A percentile compares a stretch with the other conserved stretches of the same genome.
These are phyloP conservation scores for Heterocephalus glaber DNA, from an alignment of 2,113 vertebrate genomes.

Conservation along the genomic window DNA sequence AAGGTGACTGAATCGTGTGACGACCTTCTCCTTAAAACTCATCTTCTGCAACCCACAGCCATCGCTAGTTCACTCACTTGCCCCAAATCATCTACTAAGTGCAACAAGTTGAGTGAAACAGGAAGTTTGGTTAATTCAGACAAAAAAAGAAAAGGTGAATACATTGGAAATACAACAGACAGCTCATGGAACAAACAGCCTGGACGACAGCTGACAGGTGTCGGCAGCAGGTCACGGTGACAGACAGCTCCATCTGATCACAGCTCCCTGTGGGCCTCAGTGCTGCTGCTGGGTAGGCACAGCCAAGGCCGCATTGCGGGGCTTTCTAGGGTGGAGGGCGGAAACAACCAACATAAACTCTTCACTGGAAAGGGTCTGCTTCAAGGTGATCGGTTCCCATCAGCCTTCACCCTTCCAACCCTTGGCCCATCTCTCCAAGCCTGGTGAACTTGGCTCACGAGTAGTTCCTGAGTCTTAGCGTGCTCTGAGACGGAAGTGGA, in stretches of 20 bases:
- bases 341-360: fast-evolving
- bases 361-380: background rate
- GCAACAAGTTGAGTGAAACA: background rate
- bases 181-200: background rate
- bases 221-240: background rate
- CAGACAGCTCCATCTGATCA: background rate
- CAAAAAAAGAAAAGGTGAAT: background rate
- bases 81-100: background rate
- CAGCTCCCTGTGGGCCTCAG: background rate
- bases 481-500: background rate
- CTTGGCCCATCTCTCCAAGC: fast-evolving
- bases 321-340: background rate
- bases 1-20: too few species aligned
- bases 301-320: background rate
- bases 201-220: background rate
- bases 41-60: too few species aligned
- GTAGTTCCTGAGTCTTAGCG: background rate
- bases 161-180: background rate
- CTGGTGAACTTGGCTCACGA: fast-evolving
- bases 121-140: background rate
- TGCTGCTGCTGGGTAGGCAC: background rate
- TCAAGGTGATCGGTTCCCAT: fast-evolving
- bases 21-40: background rate
- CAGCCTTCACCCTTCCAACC: fast-evolving
- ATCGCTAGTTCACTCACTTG: background rate